phyloP scores from a whole-genome alignment of 1,140 invertebrate genomes.

The Heliothis subflexa region DNA sequence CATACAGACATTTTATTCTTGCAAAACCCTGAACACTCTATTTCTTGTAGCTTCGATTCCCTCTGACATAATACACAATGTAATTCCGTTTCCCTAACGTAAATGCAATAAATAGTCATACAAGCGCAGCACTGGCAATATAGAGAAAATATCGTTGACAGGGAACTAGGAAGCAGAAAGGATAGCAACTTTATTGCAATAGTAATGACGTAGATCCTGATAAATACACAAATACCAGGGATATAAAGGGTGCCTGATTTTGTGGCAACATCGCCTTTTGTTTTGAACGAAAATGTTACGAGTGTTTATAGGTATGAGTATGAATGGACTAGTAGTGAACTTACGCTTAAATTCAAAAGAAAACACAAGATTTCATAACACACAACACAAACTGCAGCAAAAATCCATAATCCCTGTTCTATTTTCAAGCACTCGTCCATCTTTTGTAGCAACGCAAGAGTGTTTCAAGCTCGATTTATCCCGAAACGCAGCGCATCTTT shows the following conservation, averaged over 20 bases:
- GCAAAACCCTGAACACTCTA: background rate
- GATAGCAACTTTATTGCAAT: conserved; percentile 2
- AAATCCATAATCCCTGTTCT: background rate
- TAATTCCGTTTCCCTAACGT: conserved; percentile 27
- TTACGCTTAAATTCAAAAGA: too few species aligned
- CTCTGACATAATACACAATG: conserved; percentile 6
- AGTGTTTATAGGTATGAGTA: too few species aligned
- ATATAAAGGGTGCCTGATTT: too few species aligned
- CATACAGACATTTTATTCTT: background rate
- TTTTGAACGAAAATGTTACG: too few species aligned
- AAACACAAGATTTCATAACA: too few species aligned
- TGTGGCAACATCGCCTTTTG: too few species aligned
- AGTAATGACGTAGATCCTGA: background rate
- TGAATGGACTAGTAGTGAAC: too few species aligned
- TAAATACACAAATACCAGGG: background rate
- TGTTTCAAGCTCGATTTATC: conserved; percentile 32
- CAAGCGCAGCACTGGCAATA: conserved; percentile 20
- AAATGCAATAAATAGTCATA: conserved; percentile 27
- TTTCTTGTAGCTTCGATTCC: background rate
- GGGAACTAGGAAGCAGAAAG: conserved; percentile 10
- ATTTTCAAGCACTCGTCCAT: background rate
- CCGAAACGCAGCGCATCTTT: conserved; percentile 21
- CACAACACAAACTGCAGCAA: background rate
- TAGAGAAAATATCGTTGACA: conserved; percentile 30
- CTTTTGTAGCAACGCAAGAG: conserved; percentile 9